A percentile compares a stretch with the other conserved stretches of the same genome.
Evolutionary conservation across 1,140 invertebrate species (phyloP).

Genomic region (Habropoda laboriosa): DNA sequence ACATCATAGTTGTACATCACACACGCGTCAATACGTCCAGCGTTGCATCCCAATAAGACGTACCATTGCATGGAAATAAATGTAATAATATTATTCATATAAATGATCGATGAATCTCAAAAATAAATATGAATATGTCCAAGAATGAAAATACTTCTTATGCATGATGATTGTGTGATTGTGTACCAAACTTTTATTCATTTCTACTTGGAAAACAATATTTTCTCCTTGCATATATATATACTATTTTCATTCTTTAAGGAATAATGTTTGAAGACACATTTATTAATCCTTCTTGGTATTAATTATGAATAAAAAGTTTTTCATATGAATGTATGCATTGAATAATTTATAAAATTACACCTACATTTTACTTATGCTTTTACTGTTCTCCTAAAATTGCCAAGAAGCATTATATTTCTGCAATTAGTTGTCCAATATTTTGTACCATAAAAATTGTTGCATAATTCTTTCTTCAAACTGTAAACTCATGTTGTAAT

Average conservation of each 20-base stretch:
- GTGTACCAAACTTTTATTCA: slow-evolving; percentile 29
- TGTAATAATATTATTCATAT: slow-evolving; percentile 71
- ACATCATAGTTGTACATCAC: slow-evolving; percentile 80
- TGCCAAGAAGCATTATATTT: slow-evolving; percentile 27
- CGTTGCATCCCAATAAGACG: slow-evolving; percentile 80
- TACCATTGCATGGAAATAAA: slow-evolving; percentile 81
- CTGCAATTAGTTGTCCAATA: background rate
- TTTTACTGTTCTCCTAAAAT: slow-evolving; percentile 16
- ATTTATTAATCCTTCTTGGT: slow-evolving; percentile 27
- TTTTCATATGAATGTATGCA: background rate
- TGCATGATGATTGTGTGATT: slow-evolving; percentile 26
- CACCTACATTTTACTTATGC: background rate
- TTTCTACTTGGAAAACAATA: slow-evolving; percentile 14
- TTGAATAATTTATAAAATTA: slow-evolving; percentile 5
- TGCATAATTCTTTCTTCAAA: slow-evolving; percentile 58
- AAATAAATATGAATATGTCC: slow-evolving; percentile 59
- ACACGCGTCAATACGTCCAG: slow-evolving; percentile 78
- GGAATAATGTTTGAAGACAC: background rate
- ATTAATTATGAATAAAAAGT: background rate
- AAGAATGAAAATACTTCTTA: slow-evolving; percentile 65
- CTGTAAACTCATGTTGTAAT: slow-evolving; percentile 41
- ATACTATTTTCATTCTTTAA: slow-evolving; percentile 52
- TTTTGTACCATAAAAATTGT: slow-evolving; percentile 8
- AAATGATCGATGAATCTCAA: slow-evolving; percentile 46
- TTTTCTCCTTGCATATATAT: background rate